A percentile compares a stretch with the other conserved stretches of the same genome.
phyloP scores from a whole-genome alignment of 2,797 vertebrate species.

The Emys orbicularis region DNA sequence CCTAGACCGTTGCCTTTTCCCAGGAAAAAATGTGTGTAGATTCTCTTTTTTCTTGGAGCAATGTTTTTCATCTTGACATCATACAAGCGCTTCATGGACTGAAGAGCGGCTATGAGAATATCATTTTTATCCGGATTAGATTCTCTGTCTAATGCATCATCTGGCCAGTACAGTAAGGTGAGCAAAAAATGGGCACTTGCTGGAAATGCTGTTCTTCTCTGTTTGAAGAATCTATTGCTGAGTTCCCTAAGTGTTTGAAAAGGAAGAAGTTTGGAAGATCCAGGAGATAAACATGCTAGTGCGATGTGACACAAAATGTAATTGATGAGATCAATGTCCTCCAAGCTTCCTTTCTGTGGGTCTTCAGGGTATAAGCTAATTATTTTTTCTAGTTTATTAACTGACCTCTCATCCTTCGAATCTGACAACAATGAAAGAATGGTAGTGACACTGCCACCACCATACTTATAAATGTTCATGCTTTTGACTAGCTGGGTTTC shows the following conservation, averaged over 20 bases:
- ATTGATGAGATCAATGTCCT: constrained; percentile 80
- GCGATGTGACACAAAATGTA: constrained; percentile 83
- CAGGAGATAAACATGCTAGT: constrained; percentile 80
- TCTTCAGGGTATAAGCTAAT: constrained; percentile 81
- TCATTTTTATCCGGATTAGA: constrained; percentile 79
- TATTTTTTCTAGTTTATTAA: constrained; percentile 76
- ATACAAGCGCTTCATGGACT: constrained; percentile 78
- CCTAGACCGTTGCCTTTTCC: constrained; percentile 79
- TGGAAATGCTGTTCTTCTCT: constrained; percentile 72
- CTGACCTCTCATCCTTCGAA: constrained; percentile 65
- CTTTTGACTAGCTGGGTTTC: constrained; percentile 76
- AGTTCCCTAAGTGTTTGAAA: constrained; percentile 78
- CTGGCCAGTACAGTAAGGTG: constrained; percentile 89
- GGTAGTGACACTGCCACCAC: constrained; percentile 85
- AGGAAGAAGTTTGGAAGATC: constrained; percentile 69
- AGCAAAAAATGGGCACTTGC: constrained; percentile 83
- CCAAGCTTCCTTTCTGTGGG: constrained; percentile 66
- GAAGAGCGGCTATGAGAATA: constrained; percentile 79
- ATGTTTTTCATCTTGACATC: constrained; percentile 83
- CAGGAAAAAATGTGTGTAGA: constrained; percentile 87
- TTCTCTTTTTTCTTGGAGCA: constrained; percentile 81
- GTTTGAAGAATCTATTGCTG: constrained; percentile 77
- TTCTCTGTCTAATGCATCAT: constrained; percentile 78
- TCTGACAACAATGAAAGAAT: constrained; percentile 83
- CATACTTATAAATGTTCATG: constrained; percentile 82